Evolutionary conservation across 2,113 vertebrate genomes (phyloP), one percentile per base, ranked within the genome.

Genomic region (Sander vitreus): DNA sequence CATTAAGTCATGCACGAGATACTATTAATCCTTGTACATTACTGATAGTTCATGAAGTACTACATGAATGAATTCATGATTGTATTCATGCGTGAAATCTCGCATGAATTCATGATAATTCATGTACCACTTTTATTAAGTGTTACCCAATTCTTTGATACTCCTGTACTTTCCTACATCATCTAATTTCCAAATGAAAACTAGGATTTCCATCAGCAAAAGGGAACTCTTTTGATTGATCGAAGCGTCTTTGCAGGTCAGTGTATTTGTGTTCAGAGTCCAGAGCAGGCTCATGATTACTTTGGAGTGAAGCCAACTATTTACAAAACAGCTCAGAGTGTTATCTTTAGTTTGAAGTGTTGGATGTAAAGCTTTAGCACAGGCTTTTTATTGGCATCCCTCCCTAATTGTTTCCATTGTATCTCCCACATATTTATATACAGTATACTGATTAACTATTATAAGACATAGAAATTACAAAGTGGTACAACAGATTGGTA

Each of bases 251-350:
- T 57, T 85, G 68, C 66, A 65, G 62, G 63, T 63, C 10, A 39
- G 25, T 81, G 21, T 85, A 27, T 85, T 85, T 83, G 33, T 74
- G 53, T 77, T 60, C 6, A 16, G 55, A 78, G 39, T 76, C 76
- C 47, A 82, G 53, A 73, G 21, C 6, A 27, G 36, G 51, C 33
- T 68, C 58, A 54, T 15, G 62, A 65, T 84, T 70, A 71, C 82
- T 83, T 12, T 85, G 84, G 76, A 74, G 1, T 3, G 25, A 36
- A 36, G 66, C 71, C 79, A 85, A 5, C 15, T 6, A 7, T 23
- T 15, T 27, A 33, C 6, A 33, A 33, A 33, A 39, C 60, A 58
- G 78, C 47, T 62, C n/a, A 63, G 71, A 12, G 25, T 10, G 10
- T 39, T 60, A 58, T 43, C n/a, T 54, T 23, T 59, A 54, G 33